Conservation (phyloP, 2,888 invertebrate genomes). For the Rhamnusium bicolor region DNA sequence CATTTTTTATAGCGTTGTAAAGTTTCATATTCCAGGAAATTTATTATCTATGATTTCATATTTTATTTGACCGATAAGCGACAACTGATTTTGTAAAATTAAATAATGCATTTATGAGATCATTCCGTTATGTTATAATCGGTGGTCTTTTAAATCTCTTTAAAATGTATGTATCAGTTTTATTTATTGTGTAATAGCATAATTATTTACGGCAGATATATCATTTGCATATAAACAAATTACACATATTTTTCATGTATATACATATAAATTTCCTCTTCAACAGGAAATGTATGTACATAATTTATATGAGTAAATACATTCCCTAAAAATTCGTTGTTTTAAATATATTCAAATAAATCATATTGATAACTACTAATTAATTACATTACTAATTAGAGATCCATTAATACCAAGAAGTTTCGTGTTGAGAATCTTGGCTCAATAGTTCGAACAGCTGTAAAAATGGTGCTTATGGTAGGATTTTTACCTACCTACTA, state of each 20-base stretch:
- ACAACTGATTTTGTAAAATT: neutral
- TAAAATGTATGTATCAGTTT: neutral
- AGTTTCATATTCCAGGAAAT: neutral
- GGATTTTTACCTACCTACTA: neutral
- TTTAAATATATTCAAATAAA: neutral
- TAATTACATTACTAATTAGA: too few relatives aligned
- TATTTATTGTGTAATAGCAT: neutral
- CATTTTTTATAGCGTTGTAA: neutral
- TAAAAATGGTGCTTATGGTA: too few relatives aligned
- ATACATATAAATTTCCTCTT: neutral
- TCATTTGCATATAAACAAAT: neutral
- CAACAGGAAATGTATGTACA: neutral
- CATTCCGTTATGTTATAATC: neutral
- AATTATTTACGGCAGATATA: neutral
- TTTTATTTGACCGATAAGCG: too few relatives aligned
- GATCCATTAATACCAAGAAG: too few relatives aligned
- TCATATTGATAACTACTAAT: neutral
- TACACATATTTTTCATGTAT: neutral
- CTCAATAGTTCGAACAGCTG: too few relatives aligned
- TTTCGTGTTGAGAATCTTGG: too few relatives aligned
- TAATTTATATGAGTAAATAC: neutral
- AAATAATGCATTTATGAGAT: neutral
- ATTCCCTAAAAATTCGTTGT: neutral
- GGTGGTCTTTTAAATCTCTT: neutral
- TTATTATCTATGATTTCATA: neutral